Evolutionary conservation across 1,140 invertebrate genomes (phyloP).

Genomic region (Rhopalosiphum maidis): DNA sequence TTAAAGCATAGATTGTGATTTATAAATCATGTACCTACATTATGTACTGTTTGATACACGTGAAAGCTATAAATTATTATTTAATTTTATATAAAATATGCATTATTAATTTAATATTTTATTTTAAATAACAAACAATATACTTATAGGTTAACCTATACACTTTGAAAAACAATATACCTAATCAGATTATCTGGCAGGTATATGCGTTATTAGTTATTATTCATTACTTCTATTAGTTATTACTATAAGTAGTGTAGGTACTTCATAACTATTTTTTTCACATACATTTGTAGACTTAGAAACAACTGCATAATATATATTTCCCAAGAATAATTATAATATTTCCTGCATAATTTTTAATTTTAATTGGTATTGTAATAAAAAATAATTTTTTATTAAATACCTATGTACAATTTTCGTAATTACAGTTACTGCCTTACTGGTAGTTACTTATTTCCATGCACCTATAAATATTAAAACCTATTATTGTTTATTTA

Average conservation of each 20-base stretch:
- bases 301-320: not conserved
- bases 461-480: not conserved
- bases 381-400: not conserved
- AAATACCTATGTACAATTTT: not conserved
- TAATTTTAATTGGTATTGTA: not conserved
- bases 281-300: not conserved
- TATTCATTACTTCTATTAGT: no score
- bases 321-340: not conserved
- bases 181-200: not conserved
- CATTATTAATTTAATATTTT: not conserved
- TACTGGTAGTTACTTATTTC: not conserved
- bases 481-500: not conserved
- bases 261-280: not conserved
- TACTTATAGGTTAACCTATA: not conserved
- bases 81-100: not conserved
- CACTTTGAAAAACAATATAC: not conserved
- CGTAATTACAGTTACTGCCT: not conserved
- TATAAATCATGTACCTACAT: not conserved
- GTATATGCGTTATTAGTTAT: not conserved
- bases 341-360: not conserved
- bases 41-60: not conserved
- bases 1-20: not conserved
- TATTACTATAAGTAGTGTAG: not conserved
- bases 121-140: not conserved
- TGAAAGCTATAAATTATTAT: not conserved